These are phyloP conservation scores for Xiphorhynchus erythropygius DNA, from an alignment of 2,797 vertebrate species.

Conservation along the genomic window DNA sequence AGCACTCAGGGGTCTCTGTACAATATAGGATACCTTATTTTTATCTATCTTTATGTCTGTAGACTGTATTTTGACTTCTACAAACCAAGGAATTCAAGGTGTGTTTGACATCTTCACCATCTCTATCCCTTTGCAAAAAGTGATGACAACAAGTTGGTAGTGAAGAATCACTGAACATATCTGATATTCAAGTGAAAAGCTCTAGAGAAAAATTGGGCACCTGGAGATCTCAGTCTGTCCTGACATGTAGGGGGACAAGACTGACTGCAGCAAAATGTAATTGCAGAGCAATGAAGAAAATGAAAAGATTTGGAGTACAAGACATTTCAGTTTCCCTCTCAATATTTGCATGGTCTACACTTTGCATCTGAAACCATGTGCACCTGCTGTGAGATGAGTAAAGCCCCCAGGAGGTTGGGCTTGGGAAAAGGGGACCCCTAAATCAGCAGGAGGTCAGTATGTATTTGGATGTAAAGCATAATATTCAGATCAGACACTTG, in stretches of 20 bases:
- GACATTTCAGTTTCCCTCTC: background rate
- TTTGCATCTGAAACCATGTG: background rate
- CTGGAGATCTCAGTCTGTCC: background rate
- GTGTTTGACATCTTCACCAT: background rate
- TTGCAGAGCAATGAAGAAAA: background rate
- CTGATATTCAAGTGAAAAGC: background rate
- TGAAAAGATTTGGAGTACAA: fast-evolving
- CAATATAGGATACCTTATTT: background rate
- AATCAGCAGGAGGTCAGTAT: background rate
- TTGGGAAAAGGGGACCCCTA: background rate
- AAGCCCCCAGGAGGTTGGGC: background rate
- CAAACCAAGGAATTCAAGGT: background rate
- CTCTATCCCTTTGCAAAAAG: background rate
- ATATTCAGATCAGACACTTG: background rate
- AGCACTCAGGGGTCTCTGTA: fast-evolving
- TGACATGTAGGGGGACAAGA: background rate
- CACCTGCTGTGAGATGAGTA: background rate
- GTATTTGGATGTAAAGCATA: background rate
- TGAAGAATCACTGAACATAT: background rate
- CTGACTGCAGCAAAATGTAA: background rate
- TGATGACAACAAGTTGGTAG: background rate
- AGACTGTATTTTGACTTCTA: background rate
- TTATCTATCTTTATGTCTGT: background rate
- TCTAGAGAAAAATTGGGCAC: background rate
- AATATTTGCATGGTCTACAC: background rate